phyloP scores from a whole-genome alignment of 2,797 vertebrate species.

The Hafferia zeledoni region DNA sequence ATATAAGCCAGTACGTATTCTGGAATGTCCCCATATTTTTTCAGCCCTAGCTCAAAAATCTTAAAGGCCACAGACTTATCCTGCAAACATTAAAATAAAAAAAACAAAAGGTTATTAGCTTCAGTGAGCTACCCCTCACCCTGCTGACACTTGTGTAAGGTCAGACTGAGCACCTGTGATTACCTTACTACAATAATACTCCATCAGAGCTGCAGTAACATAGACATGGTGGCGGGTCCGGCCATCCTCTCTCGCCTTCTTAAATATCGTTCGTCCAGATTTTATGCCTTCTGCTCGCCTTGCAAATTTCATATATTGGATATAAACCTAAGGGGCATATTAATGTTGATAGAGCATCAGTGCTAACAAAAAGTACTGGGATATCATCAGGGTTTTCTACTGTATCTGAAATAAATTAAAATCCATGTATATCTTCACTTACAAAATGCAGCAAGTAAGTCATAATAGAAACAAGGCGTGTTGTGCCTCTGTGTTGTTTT shows the following conservation, averaged over 20 bases:
- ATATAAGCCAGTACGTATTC: slow-evolving; percentile 99
- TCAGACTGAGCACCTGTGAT: neutral
- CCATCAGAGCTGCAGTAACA: slow-evolving; percentile 97
- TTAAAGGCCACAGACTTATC: slow-evolving; percentile 99
- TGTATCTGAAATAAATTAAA: neutral
- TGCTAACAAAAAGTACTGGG: neutral
- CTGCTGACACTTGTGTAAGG: neutral
- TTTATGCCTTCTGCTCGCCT: slow-evolving; percentile 98
- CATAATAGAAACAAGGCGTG: neutral
- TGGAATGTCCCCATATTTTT: slow-evolving; percentile 99
- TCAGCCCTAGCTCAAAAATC: slow-evolving; percentile 98
- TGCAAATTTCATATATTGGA: slow-evolving; percentile 99
- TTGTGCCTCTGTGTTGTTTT: neutral
- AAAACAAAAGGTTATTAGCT: neutral
- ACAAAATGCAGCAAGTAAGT: neutral
- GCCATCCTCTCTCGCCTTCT: slow-evolving; percentile 93
- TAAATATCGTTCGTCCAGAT: slow-evolving; percentile 96
- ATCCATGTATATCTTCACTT: neutral
- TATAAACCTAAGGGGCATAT: slow-evolving; percentile 86
- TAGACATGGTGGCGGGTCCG: slow-evolving; percentile 98
- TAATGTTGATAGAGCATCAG: neutral
- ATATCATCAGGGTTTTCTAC: neutral
- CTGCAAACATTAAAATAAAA: slow-evolving; percentile 72
- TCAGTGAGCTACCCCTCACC: neutral
- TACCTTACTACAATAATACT: slow-evolving; percentile 99